A percentile compares a stretch with the other conserved stretches of the same genome.
These are phyloP conservation scores for Melanotaenia nigrans DNA, from an alignment of 2,797 vertebrate genomes.

Conservation along the genomic window DNA sequence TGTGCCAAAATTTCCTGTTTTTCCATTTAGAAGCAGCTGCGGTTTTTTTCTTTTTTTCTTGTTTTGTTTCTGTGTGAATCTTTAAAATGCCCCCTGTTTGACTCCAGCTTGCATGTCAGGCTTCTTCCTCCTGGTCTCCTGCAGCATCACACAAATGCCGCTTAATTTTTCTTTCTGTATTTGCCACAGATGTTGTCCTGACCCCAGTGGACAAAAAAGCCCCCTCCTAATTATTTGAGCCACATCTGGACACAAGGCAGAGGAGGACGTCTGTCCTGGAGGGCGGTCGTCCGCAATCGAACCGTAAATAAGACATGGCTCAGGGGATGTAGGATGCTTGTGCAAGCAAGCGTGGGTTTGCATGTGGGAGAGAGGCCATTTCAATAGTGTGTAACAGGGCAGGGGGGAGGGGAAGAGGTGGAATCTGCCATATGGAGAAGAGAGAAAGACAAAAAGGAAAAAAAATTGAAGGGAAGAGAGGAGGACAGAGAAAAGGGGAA, in stretches of 20 bases:
- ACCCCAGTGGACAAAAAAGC: conserved; percentile 58
- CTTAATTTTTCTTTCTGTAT: conserved; percentile 26
- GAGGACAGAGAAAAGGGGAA: conserved; percentile 57
- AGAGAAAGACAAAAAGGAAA: conserved; percentile 57
- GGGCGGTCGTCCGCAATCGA: conserved; percentile 63
- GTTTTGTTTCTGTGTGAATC: not conserved
- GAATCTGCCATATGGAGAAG: conserved; percentile 74
- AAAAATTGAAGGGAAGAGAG: conserved; percentile 50
- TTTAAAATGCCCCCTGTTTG: not conserved
- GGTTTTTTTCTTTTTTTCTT: conserved; percentile 18
- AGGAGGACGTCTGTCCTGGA: conserved; percentile 51
- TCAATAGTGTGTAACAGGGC: conserved; percentile 66
- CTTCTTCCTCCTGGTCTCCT: conserved; percentile 22
- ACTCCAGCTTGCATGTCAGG: conserved; percentile 11
- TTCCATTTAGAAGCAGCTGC: conserved; percentile 11
- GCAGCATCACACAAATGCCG: conserved; percentile 13
- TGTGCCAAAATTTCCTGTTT: conserved; percentile 30
- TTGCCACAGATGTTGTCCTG: conserved; percentile 49
- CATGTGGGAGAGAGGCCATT: conserved; percentile 66
- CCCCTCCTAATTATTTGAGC: conserved; percentile 53
- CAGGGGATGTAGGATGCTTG: conserved; percentile 67
- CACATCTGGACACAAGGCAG: conserved; percentile 64
- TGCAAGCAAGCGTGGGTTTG: conserved; percentile 68
- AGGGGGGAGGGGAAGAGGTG: conserved; percentile 59
- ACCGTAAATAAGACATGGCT: conserved; percentile 74